Evolutionary conservation across 2,888 invertebrate species (phyloP).

Genomic region (Sphinx pinastri): DNA sequence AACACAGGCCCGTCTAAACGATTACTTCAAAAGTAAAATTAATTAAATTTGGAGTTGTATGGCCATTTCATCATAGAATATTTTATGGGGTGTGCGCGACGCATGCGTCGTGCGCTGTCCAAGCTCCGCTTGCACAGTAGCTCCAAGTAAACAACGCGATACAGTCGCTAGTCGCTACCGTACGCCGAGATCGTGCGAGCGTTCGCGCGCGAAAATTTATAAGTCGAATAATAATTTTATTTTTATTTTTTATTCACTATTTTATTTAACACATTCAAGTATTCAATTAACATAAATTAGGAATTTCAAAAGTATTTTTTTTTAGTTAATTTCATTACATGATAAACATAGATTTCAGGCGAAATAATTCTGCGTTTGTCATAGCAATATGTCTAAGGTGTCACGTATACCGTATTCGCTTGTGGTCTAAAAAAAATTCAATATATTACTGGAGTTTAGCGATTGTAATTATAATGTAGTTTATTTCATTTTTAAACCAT

Average conservation of each 20-base stretch:
- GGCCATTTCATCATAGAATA: constrained; percentile 50
- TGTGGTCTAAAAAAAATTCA: constrained; percentile 9
- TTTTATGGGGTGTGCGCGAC: constrained; percentile 45
- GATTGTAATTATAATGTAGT: constrained; percentile 13
- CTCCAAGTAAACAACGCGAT: constrained; percentile 36
- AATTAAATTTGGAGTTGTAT: constrained; percentile 45
- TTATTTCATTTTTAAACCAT: neutral
- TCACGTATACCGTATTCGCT: neutral
- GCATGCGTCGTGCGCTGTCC: constrained; percentile 48
- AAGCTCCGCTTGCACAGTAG: constrained; percentile 29
- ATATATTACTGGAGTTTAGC: constrained; percentile 18
- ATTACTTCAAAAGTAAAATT: constrained; percentile 42
- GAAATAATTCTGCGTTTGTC: constrained; percentile 3
- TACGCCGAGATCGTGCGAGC: constrained; percentile 14
- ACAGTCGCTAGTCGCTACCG: constrained; percentile 20
- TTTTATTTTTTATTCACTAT: neutral
- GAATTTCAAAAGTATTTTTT: neutral
- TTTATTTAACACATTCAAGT: neutral
- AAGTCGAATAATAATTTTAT: neutral
- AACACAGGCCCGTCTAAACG: neutral
- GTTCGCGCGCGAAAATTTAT: constrained; percentile 1
- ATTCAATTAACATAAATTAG: neutral
- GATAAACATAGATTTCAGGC: neutral
- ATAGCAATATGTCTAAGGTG: constrained; percentile 15
- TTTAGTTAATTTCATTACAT: neutral